A percentile compares a stretch with the other conserved stretches of the same genome.
phyloP scores from a whole-genome alignment of 2,888 invertebrate genomes.

The Drosophila suboccidentalis region DNA sequence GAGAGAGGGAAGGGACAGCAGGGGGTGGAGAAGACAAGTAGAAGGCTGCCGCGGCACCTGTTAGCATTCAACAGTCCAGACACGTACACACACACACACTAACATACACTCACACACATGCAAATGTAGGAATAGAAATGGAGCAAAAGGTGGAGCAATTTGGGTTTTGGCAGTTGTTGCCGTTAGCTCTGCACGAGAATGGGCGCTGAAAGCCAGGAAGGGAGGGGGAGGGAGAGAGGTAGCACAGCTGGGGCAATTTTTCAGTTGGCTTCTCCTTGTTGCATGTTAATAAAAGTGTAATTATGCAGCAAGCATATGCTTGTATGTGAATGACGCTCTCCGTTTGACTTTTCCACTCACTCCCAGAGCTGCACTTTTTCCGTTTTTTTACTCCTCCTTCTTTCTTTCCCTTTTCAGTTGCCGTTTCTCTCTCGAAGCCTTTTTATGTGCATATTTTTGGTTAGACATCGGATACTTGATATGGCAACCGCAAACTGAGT shows the following conservation, averaged over 20 bases:
- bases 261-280: slow-evolving; percentile 58
- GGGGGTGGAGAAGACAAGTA: not conserved
- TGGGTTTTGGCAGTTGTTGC: slow-evolving; percentile 36
- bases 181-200: slow-evolving; percentile 7
- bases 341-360: slow-evolving; percentile 39
- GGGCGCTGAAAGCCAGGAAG: too few species aligned
- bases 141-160: slow-evolving; percentile 18
- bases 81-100: slow-evolving; percentile 45
- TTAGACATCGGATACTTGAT: slow-evolving; percentile 65
- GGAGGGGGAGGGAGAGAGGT: not conserved
- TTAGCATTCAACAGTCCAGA: slow-evolving; percentile 69
- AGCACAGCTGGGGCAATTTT: slow-evolving; percentile 45
- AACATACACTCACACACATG: slow-evolving; percentile 15
- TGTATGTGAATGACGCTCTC: slow-evolving; percentile 21
- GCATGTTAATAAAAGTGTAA: slow-evolving; percentile 74
- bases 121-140: slow-evolving; percentile 21
- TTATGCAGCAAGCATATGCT: slow-evolving; percentile 58
- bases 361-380: slow-evolving; percentile 7
- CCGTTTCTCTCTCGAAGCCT: slow-evolving; percentile 35
- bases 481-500: slow-evolving; percentile 39
- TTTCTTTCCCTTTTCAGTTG: not conserved
- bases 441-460: slow-evolving; percentile 70
- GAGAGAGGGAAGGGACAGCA: not conserved
- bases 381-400: not conserved
- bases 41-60: slow-evolving; percentile 58